Base-by-base conservation (phyloP, 1,140 invertebrate species). In the Panulirus ornatus region DNA sequence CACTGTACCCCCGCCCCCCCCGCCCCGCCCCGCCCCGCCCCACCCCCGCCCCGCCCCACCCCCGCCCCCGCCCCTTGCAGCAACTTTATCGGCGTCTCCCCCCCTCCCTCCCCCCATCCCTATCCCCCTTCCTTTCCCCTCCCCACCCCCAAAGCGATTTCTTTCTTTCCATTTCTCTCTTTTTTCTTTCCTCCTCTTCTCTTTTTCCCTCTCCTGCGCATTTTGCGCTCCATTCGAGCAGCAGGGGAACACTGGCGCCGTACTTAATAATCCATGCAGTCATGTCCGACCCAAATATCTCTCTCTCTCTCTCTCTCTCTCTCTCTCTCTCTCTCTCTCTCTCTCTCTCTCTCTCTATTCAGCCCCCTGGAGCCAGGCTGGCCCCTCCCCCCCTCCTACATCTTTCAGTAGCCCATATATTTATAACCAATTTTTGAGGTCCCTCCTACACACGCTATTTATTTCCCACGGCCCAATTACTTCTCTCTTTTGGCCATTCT, bases 261-360 rank as follows among this genome's bases (percentile, higher is more conserved):
- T 87, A 87, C 84, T 87, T 87, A 87, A 87, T 87, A 87, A 87
- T 87, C 75, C 84, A 78, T 87, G 84, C 44, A 78, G 51, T 87
- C 73, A 14, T 38, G 71, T 38, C 38, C 8, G n/a, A 19, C 36
- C 71, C 58, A 38, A 16, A 30, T 3, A 19, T 30, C 36, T 54
- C 0, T 54, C 51, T 27, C 79, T 82, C 51, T 36, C 79, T 22
- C 79, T 63, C 47, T 30, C 19, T 19, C 47, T 58, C 47, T 30
- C 47, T 40, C 19, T 44, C 44, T 27, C 38, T 79, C 79, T 27
- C 36, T 63, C 36, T 34, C 54, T 40, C 34, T 38, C 58, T 27
- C 47, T 11, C 34, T 54, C 27, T 9, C 44, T 9, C 47, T 22
- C 22, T 14, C 79, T 3, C 36, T 76, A 40, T 22, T 38, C 44